A percentile compares a stretch with the other conserved stretches of the same genome.
Conservation (phyloP, 1,140 invertebrate genomes). For the Danaus plexippus region DNA sequence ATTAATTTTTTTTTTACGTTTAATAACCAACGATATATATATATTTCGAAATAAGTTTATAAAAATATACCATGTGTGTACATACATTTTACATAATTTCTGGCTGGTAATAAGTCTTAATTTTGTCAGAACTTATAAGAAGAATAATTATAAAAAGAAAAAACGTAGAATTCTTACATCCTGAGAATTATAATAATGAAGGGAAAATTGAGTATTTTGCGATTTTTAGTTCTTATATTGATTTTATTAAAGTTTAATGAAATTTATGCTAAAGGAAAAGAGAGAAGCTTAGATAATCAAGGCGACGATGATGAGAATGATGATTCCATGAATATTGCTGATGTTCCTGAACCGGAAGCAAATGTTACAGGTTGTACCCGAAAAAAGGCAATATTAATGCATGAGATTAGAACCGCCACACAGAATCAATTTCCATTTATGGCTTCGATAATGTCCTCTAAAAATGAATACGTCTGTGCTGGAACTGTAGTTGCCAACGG, state of each 20-base stretch:
- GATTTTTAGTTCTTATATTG: conserved; percentile 27
- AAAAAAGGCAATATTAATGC: conserved; percentile 45
- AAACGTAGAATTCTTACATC: conserved; percentile 12
- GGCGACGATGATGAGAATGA: conserved; percentile 49
- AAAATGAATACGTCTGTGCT: conserved; percentile 54
- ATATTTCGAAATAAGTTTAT: too few relatives aligned
- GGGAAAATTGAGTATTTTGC: conserved; percentile 21
- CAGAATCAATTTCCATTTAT: conserved; percentile 55
- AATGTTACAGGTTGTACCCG: conserved; percentile 35
- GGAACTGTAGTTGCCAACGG: conserved; percentile 50
- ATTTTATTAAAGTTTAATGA: conserved; percentile 23
- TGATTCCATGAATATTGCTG: conserved; percentile 41
- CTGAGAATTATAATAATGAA: conserved; percentile 32
- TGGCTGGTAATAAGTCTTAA: too few relatives aligned
- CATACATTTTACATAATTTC: too few relatives aligned
- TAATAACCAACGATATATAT: too few relatives aligned
- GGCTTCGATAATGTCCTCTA: conserved; percentile 50
- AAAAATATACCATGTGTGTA: too few relatives aligned
- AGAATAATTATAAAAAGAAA: too few relatives aligned
- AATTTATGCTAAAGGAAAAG: conserved; percentile 31
- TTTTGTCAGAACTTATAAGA: too few relatives aligned
- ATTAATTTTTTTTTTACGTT: too few relatives aligned
- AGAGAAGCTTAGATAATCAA: conserved; percentile 49
- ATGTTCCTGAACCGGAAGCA: conserved; percentile 37
- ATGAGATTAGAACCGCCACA: conserved; percentile 41